phyloP scores from a whole-genome alignment of 2,888 invertebrate species.

The Autographa gamma region DNA sequence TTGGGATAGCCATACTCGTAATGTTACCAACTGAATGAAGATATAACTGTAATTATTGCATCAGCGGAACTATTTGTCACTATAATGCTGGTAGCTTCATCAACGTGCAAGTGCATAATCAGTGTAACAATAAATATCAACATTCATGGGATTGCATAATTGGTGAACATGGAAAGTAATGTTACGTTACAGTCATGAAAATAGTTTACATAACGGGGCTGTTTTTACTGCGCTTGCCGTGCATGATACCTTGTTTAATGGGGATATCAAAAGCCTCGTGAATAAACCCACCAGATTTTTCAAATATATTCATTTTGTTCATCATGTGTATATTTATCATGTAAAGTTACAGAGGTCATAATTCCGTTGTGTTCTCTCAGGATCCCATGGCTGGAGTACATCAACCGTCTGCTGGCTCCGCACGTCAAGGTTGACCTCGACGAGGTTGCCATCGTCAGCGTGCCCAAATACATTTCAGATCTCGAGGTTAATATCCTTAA shows the following conservation, averaged over 20 bases:
- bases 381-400: conserved; percentile 95
- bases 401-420: conserved; percentile 93
- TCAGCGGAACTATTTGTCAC: not conserved
- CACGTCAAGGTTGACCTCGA: conserved; percentile 89
- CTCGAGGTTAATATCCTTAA: conserved; percentile 88
- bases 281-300: not conserved
- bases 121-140: conserved; percentile 2
- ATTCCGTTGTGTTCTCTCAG: conserved; percentile 60
- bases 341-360: not conserved
- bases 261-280: no score
- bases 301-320: not conserved
- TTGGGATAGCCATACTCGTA: not conserved
- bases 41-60: not conserved
- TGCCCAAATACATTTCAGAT: conserved; percentile 93
- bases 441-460: conserved; percentile 95
- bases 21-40: not conserved
- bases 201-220: not conserved
- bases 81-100: not conserved
- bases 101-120: not conserved
- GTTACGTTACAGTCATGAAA: not conserved
- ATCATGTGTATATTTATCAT: not conserved
- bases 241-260: not conserved
- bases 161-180: not conserved
- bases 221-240: no score
- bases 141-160: not conserved